Conservation (phyloP, 2,888 invertebrate species). For the Drosophila sordidapex region DNA sequence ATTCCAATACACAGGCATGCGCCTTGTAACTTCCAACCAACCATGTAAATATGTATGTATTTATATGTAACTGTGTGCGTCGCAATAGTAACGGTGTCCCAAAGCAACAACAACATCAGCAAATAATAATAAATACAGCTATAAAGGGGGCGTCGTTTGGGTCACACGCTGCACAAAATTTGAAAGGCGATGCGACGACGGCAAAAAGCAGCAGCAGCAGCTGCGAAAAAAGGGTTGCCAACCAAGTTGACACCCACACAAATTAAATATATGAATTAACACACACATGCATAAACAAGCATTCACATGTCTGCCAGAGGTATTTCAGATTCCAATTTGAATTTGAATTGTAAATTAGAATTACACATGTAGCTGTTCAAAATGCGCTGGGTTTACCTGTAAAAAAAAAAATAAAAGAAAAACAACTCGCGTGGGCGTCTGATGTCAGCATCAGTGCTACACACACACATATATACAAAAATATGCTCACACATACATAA, state of each 20-base stretch:
- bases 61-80: conserved; percentile 39
- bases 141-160: conserved; percentile 75
- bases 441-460: conserved; percentile 40
- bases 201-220: conserved; percentile 22
- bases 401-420: neutral
- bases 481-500: conserved; percentile 28
- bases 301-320: conserved; percentile 15
- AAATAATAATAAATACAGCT: conserved; percentile 38
- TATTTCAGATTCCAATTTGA: conserved; percentile 48
- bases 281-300: neutral
- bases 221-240: conserved; percentile 47
- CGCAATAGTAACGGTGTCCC: conserved; percentile 52
- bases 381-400: conserved; percentile 6
- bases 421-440: conserved; percentile 42
- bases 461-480: conserved; percentile 1
- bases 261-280: conserved; percentile 17
- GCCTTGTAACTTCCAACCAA: conserved; percentile 50
- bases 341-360: conserved; percentile 62
- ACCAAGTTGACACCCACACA: conserved; percentile 23
- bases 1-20: conserved; percentile 64
- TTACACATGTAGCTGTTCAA: conserved; percentile 11
- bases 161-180: conserved; percentile 68
- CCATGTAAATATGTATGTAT: conserved; percentile 7
- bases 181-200: conserved; percentile 56
- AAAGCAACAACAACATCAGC: conserved; percentile 28